A percentile compares a stretch with the other conserved stretches of the same genome.
Evolutionary conservation across 2,797 vertebrate species (phyloP).

Genomic region (Poecilia gillii): DNA sequence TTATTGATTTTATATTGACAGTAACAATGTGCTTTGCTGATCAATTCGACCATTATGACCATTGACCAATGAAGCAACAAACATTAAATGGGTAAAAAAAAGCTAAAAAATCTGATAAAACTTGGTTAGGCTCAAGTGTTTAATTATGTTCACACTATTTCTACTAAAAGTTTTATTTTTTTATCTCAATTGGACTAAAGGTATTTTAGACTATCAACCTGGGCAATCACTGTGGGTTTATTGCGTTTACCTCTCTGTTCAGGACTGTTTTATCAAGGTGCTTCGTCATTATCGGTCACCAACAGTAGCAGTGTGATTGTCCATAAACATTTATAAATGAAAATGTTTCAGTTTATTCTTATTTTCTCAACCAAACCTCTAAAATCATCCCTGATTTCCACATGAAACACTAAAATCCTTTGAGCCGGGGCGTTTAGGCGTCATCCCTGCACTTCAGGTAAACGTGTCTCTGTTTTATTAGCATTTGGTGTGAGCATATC

Average conservation of each 20-base stretch:
- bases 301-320: neutral
- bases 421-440: conserved; percentile 6
- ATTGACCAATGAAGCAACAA: neutral
- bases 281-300: neutral
- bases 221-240: neutral
- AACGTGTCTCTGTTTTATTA: conserved; percentile 63
- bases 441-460: conserved; percentile 53
- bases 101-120: neutral
- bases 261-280: neutral
- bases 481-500: conserved; percentile 51
- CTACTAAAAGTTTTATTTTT: neutral
- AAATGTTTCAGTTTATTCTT: neutral
- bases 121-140: neutral
- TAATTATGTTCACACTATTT: neutral
- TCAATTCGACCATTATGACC: neutral
- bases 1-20: neutral
- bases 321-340: neutral
- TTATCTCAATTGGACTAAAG: neutral
- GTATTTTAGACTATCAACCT: neutral
- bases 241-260: neutral
- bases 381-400: neutral
- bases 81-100: neutral
- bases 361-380: neutral
- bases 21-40: neutral
- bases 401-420: neutral